Percentiles rank a stretch among this genome's conserved stretches.
These are phyloP conservation scores for Ochotona princeps DNA, from an alignment of 2,113 vertebrate species.

Conservation along the genomic window DNA sequence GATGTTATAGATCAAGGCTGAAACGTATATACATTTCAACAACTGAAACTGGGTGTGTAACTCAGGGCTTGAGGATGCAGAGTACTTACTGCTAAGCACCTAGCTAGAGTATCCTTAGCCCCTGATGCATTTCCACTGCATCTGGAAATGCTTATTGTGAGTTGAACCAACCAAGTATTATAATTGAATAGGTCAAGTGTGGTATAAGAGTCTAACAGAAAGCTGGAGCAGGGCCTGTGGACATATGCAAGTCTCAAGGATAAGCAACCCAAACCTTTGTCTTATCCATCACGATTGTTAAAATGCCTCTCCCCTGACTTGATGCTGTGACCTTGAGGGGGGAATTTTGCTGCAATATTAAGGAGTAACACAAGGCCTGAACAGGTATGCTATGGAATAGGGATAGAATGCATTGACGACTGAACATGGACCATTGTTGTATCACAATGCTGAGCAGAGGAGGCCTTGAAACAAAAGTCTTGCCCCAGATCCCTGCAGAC, in stretches of 20 bases:
- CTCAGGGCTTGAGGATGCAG: not conserved
- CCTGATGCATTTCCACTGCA: too few relatives aligned
- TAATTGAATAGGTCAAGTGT: not conserved
- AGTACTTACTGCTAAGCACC: not conserved
- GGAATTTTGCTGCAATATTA: not conserved
- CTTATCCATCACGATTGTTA: not conserved
- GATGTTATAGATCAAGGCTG: not conserved
- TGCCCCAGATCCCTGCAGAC: not conserved
- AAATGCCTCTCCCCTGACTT: not conserved
- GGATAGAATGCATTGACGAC: not conserved
- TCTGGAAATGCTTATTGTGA: not conserved
- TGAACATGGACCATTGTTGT: not conserved
- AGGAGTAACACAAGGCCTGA: not conserved
- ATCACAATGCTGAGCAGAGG: not conserved
- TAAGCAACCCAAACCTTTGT: not conserved
- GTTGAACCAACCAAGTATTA: not conserved
- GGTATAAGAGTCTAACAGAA: not conserved
- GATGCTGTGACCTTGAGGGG: not conserved
- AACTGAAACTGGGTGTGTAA: not conserved
- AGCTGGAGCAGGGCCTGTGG: not conserved
- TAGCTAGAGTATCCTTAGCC: too few relatives aligned
- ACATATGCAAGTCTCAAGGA: not conserved
- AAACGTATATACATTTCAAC: not conserved
- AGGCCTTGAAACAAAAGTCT: not conserved
- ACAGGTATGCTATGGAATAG: too few relatives aligned